phyloP scores from a whole-genome alignment of 2,113 vertebrate genomes.

The Xerus inauris region DNA sequence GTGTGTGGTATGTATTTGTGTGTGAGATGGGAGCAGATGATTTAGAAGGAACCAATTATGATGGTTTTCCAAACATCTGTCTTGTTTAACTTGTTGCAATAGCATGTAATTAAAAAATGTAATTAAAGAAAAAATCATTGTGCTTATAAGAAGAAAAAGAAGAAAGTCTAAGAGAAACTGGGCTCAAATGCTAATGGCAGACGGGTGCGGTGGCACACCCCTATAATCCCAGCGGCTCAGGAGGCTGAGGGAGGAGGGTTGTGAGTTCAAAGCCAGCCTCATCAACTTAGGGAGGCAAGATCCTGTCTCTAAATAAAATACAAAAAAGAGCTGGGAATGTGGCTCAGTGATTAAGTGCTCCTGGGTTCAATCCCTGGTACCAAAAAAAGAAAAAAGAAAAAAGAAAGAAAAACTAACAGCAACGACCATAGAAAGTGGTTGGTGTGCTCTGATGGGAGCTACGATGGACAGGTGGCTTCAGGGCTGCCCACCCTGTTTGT shows the following conservation, averaged over 20 bases:
- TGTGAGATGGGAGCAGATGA: neutral
- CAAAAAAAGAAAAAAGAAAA: too few relatives aligned
- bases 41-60: neutral
- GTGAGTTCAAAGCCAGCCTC: too few relatives aligned
- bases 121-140: neutral
- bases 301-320: too few relatives aligned
- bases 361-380: too few relatives aligned
- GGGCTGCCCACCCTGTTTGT: accelerated
- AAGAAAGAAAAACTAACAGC: too few relatives aligned
- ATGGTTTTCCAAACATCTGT: neutral
- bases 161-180: neutral
- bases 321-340: too few relatives aligned
- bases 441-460: too few relatives aligned
- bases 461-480: neutral
- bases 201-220: too few relatives aligned
- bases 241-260: too few relatives aligned
- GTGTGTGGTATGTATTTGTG: neutral
- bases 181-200: neutral
- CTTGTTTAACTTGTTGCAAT: neutral
- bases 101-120: neutral
- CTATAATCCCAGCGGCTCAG: too few relatives aligned
- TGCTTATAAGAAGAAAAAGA: neutral
- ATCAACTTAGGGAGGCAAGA: too few relatives aligned
- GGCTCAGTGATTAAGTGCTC: too few relatives aligned
- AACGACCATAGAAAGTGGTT: neutral